phyloP scores from a whole-genome alignment of 2,113 vertebrate species.

The Rhinopomastus cyanomelas region DNA sequence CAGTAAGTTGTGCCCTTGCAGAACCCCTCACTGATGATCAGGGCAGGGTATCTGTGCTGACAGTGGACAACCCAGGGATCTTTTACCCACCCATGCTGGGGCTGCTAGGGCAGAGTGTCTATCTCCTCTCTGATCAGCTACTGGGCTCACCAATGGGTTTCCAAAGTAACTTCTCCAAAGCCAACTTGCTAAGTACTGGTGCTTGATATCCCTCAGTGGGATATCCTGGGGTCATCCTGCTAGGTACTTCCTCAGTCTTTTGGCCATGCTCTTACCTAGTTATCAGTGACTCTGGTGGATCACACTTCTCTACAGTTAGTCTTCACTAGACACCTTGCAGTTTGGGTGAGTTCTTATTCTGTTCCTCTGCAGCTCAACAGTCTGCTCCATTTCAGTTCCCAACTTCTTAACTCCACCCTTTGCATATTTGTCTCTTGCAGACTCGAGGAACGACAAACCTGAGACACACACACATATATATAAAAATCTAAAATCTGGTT shows the following conservation, averaged over 20 bases:
- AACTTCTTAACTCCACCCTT: neutral
- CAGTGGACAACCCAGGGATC: neutral
- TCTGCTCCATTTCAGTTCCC: neutral
- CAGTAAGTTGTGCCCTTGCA: neutral
- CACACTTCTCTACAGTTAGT: neutral
- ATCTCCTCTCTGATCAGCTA: neutral
- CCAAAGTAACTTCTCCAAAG: neutral
- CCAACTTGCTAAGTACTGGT: neutral
- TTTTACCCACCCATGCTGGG: neutral
- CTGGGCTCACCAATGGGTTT: neutral
- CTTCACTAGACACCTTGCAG: neutral
- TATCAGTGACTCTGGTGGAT: fast-evolving
- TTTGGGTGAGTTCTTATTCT: neutral
- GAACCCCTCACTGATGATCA: fast-evolving
- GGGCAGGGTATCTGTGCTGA: fast-evolving
- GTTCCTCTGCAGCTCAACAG: neutral
- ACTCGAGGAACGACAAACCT: neutral
- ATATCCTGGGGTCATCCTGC: neutral
- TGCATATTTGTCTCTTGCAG: neutral
- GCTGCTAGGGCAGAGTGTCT: neutral
- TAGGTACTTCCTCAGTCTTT: neutral
- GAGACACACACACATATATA: neutral
- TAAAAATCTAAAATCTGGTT: too few relatives aligned
- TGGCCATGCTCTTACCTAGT: neutral
- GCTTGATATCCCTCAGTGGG: neutral